These are phyloP conservation scores for Atherinosoma microstoma DNA, from an alignment of 2,797 vertebrate genomes.

Conservation along the genomic window DNA sequence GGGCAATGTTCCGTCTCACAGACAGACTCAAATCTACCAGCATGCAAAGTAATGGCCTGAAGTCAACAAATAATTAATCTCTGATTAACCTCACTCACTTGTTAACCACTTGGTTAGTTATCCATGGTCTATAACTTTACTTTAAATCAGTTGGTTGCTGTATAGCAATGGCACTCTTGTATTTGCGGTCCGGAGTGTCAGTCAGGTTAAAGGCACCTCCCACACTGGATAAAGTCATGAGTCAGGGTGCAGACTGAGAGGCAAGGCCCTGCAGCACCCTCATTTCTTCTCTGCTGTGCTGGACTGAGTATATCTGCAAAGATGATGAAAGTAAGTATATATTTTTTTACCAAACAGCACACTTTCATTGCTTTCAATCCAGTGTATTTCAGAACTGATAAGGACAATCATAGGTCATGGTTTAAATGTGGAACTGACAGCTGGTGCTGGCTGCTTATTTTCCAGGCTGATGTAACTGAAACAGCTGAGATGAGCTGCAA, in stretches of 20 bases:
- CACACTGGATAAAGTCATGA: constrained; percentile 48
- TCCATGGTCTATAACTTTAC: constrained; percentile 19
- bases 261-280: constrained; percentile 37
- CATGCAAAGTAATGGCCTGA: constrained; percentile 31
- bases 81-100: constrained; percentile 21
- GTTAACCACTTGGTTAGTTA: constrained; percentile 25
- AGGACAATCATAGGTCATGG: not conserved
- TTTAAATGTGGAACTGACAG: constrained; percentile 19
- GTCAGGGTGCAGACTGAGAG: constrained; percentile 32
- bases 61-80: constrained; percentile 26
- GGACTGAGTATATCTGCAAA: constrained; percentile 49
- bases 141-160: constrained; percentile 18
- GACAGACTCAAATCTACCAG: constrained; percentile 32
- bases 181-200: constrained; percentile 54
- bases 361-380: not conserved
- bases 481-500: constrained; percentile 4
- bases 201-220: constrained; percentile 43
- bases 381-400: not conserved
- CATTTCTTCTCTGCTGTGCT: constrained; percentile 26
- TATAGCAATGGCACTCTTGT: not conserved
- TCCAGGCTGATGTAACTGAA: constrained; percentile 4
- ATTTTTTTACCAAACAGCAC: not conserved
- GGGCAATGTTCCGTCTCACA: constrained; percentile 13
- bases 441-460: constrained; percentile 12
- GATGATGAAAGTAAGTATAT: constrained; percentile 69